These are phyloP conservation scores for Drosophila neocordata DNA, from an alignment of 1,140 invertebrate genomes.

Conservation along the genomic window DNA sequence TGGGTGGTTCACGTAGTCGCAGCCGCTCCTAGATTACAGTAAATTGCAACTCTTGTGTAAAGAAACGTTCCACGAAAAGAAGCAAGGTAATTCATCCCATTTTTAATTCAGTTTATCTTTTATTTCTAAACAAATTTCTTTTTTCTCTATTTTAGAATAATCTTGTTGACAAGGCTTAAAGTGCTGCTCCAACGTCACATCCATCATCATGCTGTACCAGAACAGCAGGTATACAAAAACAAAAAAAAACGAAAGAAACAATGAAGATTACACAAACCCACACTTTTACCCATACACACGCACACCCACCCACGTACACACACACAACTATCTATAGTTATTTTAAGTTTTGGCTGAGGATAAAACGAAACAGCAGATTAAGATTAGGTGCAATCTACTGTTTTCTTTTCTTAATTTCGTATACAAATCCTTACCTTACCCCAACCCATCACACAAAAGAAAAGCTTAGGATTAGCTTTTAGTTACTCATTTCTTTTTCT, in stretches of 20 bases:
- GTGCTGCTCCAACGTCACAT: conserved; percentile 32
- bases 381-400: conserved; percentile 27
- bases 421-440: not conserved
- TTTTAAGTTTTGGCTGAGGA: conserved; percentile 65
- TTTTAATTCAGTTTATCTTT: no score
- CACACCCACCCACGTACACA: conserved; percentile 9
- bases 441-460: not conserved
- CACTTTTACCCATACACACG: not conserved
- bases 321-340: conserved; percentile 67
- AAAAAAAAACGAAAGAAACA: conserved; percentile 34
- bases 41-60: not conserved
- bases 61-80: conserved; percentile 58
- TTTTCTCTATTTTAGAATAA: conserved; percentile 29
- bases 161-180: conserved; percentile 48
- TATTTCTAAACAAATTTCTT: no score
- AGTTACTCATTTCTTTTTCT: conserved; percentile 6
- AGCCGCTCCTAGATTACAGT: conserved; percentile 63
- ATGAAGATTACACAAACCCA: conserved; percentile 62
- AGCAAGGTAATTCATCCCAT: conserved; percentile 37
- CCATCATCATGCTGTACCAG: conserved; percentile 68
- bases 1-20: conserved; percentile 67
- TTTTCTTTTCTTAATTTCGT: not conserved
- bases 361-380: conserved; percentile 47
- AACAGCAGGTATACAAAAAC: conserved; percentile 74
- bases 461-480: conserved; percentile 13